A percentile compares a stretch with the other conserved stretches of the same genome.
phyloP scores from a whole-genome alignment of 2,888 invertebrate species.

The Corythucha ciliata region DNA sequence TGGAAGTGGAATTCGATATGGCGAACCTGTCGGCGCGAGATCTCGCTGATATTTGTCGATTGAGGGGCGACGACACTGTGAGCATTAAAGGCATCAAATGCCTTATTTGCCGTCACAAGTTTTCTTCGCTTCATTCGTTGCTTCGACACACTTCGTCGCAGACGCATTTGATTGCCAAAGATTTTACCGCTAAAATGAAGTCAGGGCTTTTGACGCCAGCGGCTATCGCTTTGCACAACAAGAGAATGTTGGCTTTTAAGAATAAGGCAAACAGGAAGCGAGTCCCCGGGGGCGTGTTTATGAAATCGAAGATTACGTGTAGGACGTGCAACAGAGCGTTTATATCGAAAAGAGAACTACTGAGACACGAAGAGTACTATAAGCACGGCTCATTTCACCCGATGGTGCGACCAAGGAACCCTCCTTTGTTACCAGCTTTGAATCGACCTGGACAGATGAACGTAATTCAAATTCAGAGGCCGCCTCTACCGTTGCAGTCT shows the following conservation, averaged over 20 bases:
- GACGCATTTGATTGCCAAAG: constrained; percentile 10
- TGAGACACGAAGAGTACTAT: too few species aligned
- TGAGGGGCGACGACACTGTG: too few species aligned
- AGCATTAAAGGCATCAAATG: constrained; percentile 4
- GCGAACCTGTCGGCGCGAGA: constrained; percentile 3
- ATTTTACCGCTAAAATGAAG: neutral
- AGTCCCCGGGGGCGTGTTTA: neutral
- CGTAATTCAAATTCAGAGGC: too few species aligned
- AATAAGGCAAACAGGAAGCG: constrained; percentile 2
- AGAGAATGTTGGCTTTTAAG: constrained; percentile 11
- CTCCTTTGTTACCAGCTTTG: too few species aligned
- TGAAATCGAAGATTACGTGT: constrained; percentile 1
- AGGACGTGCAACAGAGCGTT: constrained; percentile 11
- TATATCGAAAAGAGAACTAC: too few species aligned
- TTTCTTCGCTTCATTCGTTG: constrained; percentile 7
- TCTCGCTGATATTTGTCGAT: too few species aligned
- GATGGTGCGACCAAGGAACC: too few species aligned
- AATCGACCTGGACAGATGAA: too few species aligned
- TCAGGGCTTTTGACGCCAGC: constrained; percentile 4
- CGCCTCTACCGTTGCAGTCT: too few species aligned
- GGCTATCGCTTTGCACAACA: constrained; percentile 3
- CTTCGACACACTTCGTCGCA: constrained; percentile 15
- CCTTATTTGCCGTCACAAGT: constrained; percentile 19
- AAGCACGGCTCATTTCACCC: too few species aligned
- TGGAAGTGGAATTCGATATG: too few species aligned